Evolutionary conservation across 2,113 vertebrate species (phyloP), one percentile per base, ranked within the genome.

Genomic region (Puffinus mauretanicus): DNA sequence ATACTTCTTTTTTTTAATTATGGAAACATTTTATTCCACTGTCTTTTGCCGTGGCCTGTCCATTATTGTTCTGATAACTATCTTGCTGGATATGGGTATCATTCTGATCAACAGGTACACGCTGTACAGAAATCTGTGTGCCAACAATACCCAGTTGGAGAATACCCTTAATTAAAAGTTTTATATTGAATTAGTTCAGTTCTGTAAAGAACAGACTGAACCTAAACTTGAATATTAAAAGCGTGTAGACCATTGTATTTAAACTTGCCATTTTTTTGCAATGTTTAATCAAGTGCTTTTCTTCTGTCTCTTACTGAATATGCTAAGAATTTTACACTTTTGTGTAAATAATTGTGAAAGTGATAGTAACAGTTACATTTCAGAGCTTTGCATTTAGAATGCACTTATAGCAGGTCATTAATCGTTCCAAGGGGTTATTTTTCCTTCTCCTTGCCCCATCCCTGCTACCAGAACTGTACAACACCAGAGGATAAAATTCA

Each of bases 121-220:
- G 5, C 69, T 85, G 82, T 58, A 70, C 82, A 83, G 60, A 73
- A 86, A 55, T 44, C 19, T 55, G n/a, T 93, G 51, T 86, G 76
- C 65, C 80, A 76, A 76, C 40, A 92, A 76, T 64, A 84, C 61
- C 61, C 47, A 22, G 26, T 16, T 75, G 76, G 38, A 88, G 69
- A 84, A 83, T 36, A 60, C 13, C 5, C 20, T 93, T 94, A 94
- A 96, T 96, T 92, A 91, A 96, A 95, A 93, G n/a, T 81, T 92
- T 92, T 55, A 14, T 90, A 89, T 81, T 91, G 60, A 77, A 93
- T 85, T 96, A 85, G 32, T 57, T 83, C 52, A 42, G 38, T 75
- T 88, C 51, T 90, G 60, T 70, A 69, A 90, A 81, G 51, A 92
- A 75, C 58, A 86, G 81, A 38, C 32, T 55, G 76, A 94, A 91